Percentiles rank a stretch among this genome's conserved stretches.
Evolutionary conservation across 2,888 invertebrate species (phyloP).

Genomic region (Tortricodes alternella): DNA sequence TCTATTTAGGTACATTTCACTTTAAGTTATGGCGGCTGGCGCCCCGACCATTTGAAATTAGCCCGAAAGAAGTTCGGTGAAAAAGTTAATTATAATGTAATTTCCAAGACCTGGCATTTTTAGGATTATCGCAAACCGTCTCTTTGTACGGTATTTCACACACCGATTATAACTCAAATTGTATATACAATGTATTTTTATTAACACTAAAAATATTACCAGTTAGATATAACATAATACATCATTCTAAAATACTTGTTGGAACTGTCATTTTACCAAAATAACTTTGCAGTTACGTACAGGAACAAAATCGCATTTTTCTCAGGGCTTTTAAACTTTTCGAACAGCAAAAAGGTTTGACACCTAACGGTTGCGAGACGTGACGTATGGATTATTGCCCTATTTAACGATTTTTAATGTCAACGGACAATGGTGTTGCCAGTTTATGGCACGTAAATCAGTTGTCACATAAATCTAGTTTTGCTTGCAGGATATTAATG

Average conservation of each 20-base stretch:
- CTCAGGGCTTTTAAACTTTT: neutral
- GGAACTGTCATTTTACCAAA: constrained; percentile 33
- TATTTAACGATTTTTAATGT: constrained; percentile 71
- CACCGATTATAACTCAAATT: constrained; percentile 23
- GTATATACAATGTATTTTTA: constrained; percentile 50
- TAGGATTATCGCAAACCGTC: neutral
- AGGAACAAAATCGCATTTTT: neutral
- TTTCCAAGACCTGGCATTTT: neutral
- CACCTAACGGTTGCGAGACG: constrained; percentile 61
- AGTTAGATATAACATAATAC: constrained; percentile 48
- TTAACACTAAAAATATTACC: constrained; percentile 32
- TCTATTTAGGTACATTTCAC: too few species aligned
- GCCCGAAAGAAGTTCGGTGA: too few species aligned
- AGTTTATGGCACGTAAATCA: constrained; percentile 74
- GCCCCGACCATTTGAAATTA: too few species aligned
- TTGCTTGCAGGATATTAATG: constrained; percentile 53
- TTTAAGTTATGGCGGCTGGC: too few species aligned
- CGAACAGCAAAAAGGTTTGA: constrained; percentile 11
- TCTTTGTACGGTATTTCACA: constrained; percentile 21
- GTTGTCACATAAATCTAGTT: constrained; percentile 61
- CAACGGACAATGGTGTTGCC: constrained; percentile 67
- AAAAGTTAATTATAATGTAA: too few species aligned
- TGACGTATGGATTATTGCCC: constrained; percentile 69
- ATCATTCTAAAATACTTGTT: constrained; percentile 53
- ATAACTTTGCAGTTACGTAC: constrained; percentile 3